Conservation (phyloP, 2,888 invertebrate species). For the Galeruca laticollis region DNA sequence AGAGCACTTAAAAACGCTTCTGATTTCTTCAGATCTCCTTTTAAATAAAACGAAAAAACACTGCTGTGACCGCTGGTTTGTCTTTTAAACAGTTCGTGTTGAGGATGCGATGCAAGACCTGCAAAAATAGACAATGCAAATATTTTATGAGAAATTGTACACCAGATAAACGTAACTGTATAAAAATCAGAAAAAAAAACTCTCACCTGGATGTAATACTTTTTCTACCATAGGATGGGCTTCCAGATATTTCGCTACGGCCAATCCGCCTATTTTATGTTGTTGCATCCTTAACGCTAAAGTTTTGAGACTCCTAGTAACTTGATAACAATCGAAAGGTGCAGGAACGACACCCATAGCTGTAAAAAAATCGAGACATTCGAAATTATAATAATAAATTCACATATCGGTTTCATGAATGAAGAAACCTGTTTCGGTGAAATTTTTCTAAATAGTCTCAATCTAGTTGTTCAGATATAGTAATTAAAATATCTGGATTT, state of each 20-base stretch:
- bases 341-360: constrained; percentile 95
- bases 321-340: constrained; percentile 95
- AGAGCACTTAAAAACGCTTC: constrained; percentile 78
- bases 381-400: not conserved
- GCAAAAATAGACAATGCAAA: constrained; percentile 28
- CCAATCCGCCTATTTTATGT: constrained; percentile 83
- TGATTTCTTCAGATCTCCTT: constrained; percentile 79
- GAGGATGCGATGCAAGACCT: constrained; percentile 86
- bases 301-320: constrained; percentile 94
- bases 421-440: too few species aligned
- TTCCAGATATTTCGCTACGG: constrained; percentile 85
- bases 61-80: constrained; percentile 90
- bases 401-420: too few species aligned
- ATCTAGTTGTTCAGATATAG: too few species aligned
- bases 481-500: too few species aligned
- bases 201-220: constrained; percentile 80
- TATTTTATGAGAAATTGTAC: too few species aligned
- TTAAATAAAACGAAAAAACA: constrained; percentile 87
- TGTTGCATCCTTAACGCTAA: constrained; percentile 91
- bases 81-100: constrained; percentile 79
- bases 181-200: not conserved
- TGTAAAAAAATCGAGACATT: constrained; percentile 56
- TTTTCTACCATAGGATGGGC: constrained; percentile 81
- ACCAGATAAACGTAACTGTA: not conserved
- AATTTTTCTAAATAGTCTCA: too few species aligned